A percentile compares a stretch with the other conserved stretches of the same genome.
Conservation (phyloP, 2,888 invertebrate species). For the Eledona agricola region DNA sequence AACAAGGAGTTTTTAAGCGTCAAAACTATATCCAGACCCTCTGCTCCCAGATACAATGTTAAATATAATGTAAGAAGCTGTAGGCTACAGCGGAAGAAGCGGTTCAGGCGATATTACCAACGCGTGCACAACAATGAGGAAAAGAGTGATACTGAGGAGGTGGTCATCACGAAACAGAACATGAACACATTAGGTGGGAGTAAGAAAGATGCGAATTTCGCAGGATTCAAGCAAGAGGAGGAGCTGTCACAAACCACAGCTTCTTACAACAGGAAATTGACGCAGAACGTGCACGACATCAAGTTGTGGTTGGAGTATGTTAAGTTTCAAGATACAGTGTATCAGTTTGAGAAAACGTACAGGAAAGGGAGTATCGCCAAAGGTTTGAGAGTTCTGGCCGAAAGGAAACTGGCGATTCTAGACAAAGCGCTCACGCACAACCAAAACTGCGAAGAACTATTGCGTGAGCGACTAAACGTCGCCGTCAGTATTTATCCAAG, state of each 20-base stretch:
- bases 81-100: constrained; percentile 46
- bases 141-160: constrained; percentile 41
- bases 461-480: constrained; percentile 63
- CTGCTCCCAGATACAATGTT: constrained; percentile 67
- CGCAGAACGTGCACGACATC: constrained; percentile 65
- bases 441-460: constrained; percentile 64
- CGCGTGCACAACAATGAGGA: constrained; percentile 42
- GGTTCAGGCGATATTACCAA: constrained; percentile 55
- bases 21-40: constrained; percentile 71
- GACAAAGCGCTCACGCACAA: constrained; percentile 70
- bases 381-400: constrained; percentile 60
- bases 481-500: constrained; percentile 67
- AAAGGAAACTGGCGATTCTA: constrained; percentile 70
- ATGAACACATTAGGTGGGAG: constrained; percentile 38
- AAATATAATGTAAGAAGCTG: constrained; percentile 44
- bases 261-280: constrained; percentile 65
- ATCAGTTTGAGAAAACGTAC: constrained; percentile 62
- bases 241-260: constrained; percentile 65
- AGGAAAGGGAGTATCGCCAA: constrained; percentile 61
- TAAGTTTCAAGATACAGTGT: constrained; percentile 66
- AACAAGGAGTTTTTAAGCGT: constrained; percentile 69
- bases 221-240: constrained; percentile 62
- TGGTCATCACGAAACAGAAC: constrained; percentile 49
- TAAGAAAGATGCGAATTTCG: constrained; percentile 46
- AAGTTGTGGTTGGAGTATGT: constrained; percentile 70